Conservation (phyloP, 2,113 vertebrate species). For the Leucopternis melanops region DNA sequence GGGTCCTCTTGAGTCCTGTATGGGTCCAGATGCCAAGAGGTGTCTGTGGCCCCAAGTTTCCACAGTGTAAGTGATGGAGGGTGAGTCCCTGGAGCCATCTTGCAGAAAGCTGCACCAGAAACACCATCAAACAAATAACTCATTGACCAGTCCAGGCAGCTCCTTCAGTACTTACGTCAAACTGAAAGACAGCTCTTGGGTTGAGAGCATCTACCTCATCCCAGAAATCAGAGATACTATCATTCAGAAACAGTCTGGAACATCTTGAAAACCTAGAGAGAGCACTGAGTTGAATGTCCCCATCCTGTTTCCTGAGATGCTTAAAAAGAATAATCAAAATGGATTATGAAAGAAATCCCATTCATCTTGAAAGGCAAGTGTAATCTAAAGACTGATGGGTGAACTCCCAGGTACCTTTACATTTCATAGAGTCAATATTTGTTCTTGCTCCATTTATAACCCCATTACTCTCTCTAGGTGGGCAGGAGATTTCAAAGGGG, state of each 20-base stretch:
- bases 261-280: background rate
- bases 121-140: background rate
- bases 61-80: background rate
- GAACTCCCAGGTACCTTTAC: slow-evolving; percentile 48
- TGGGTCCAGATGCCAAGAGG: background rate
- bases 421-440: slow-evolving; percentile 63
- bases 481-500: slow-evolving; percentile 26
- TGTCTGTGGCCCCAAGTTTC: background rate
- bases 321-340: background rate
- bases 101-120: background rate
- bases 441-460: slow-evolving; percentile 47
- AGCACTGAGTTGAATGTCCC: background rate
- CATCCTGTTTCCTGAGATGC: background rate
- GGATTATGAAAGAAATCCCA: background rate
- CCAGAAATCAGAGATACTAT: background rate
- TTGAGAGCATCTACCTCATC: background rate
- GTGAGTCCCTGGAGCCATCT: background rate
- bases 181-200: background rate
- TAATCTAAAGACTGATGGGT: slow-evolving; percentile 24
- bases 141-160: background rate
- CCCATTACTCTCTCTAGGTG: slow-evolving; percentile 41
- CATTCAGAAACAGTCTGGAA: background rate
- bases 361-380: slow-evolving; percentile 12
- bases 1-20: background rate
- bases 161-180: background rate